These are phyloP conservation scores for Pedetes capensis DNA, from an alignment of 2,113 vertebrate species.

Conservation along the genomic window DNA sequence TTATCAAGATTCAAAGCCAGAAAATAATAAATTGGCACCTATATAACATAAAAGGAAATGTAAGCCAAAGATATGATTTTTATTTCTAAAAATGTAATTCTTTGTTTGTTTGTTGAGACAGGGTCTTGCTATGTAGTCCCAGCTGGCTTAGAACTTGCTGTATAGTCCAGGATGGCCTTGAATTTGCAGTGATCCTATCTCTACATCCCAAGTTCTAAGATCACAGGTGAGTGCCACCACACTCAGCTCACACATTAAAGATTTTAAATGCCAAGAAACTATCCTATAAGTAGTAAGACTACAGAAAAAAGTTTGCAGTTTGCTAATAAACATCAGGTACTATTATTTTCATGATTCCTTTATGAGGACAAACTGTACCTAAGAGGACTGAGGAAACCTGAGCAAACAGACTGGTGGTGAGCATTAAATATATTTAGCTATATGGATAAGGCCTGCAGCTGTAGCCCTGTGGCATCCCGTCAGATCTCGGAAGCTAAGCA, in stretches of 20 bases:
- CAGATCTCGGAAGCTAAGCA: no score
- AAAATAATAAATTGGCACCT: conserved; percentile 6
- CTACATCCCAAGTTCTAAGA: no score
- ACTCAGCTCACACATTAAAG: no score
- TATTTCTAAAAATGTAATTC: no score
- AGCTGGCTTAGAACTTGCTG: no score
- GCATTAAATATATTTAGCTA: neutral
- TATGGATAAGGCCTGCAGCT: neutral
- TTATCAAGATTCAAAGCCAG: conserved; percentile 17
- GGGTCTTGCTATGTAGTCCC: no score
- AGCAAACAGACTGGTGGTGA: neutral
- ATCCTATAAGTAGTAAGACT: neutral
- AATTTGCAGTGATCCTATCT: no score
- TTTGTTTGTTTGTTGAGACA: no score
- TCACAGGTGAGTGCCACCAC: no score
- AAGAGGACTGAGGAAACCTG: neutral
- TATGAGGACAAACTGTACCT: neutral
- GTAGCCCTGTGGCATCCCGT: no score
- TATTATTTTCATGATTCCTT: neutral
- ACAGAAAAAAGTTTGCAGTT: neutral
- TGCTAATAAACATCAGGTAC: neutral
- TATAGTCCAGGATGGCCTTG: no score
- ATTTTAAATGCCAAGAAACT: neutral
- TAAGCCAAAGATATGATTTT: no score
- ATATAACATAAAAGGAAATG: neutral